These are phyloP conservation scores for Hydractinia echinata DNA, from an alignment of 30 jellyfish, hydroid and myxozoan species.

Conservation along the genomic window DNA sequence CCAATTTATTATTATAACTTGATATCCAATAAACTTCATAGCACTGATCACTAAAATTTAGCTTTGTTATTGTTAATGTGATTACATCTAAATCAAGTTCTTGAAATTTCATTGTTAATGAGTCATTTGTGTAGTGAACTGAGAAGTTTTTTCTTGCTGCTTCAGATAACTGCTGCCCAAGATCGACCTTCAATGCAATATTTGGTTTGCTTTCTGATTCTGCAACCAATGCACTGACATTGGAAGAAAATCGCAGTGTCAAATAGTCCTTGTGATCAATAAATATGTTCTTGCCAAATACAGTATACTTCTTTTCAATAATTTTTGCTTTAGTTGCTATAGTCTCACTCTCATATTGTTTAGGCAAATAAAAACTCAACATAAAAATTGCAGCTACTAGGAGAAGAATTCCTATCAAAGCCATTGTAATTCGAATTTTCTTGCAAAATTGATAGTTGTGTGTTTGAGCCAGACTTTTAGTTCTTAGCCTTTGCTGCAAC, in stretches of 20 bases:
- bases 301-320: background rate
- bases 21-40: constrained; percentile 28
- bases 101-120: constrained; percentile 13
- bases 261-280: background rate
- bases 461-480: constrained; percentile 19
- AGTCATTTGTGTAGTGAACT: background rate
- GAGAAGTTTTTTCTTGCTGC: constrained; percentile 14
- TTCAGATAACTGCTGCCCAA: constrained; percentile 18
- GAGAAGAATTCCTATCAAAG: constrained; percentile 67
- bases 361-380: constrained; percentile 84
- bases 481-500: background rate
- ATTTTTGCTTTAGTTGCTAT: too few relatives aligned
- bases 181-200: background rate
- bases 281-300: constrained; percentile 2
- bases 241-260: background rate
- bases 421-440: constrained; percentile 69
- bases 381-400: constrained; percentile 86
- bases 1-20: constrained; percentile 12
- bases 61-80: constrained; percentile 18
- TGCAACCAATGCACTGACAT: background rate
- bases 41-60: constrained; percentile 5
- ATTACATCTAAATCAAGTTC: constrained; percentile 5
- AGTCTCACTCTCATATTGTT: constrained; percentile 16
- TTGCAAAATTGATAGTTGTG: constrained; percentile 45
- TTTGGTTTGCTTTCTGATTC: background rate